These are phyloP conservation scores for Nilaparvata lugens DNA, from an alignment of 1,140 invertebrate species.

Conservation along the genomic window DNA sequence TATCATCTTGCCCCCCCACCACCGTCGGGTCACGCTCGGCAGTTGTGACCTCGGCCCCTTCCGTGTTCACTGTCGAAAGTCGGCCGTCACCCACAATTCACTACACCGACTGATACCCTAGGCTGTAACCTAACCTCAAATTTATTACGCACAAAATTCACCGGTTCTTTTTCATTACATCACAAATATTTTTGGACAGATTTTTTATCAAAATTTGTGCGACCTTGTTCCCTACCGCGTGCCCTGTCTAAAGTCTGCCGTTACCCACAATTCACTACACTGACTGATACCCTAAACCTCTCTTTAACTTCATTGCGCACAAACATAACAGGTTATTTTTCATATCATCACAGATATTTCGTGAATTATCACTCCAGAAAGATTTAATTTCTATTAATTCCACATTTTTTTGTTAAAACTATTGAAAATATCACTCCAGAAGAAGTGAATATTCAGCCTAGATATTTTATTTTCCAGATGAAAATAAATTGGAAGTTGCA, in stretches of 20 bases:
- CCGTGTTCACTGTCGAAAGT: not conserved
- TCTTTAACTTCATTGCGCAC: not conserved
- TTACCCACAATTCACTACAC: slow-evolving; percentile 9
- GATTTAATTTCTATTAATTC: no score
- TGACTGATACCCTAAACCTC: not conserved
- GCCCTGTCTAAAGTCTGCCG: not conserved
- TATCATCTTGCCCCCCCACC: not conserved
- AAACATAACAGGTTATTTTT: not conserved
- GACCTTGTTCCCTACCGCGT: not conserved
- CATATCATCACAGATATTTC: no score
- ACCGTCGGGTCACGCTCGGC: slow-evolving; percentile 6
- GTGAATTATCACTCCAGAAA: no score
- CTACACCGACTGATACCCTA: slow-evolving; percentile 4
- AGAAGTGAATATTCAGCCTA: no score
- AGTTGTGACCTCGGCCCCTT: slow-evolving; percentile 3
- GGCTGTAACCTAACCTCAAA: not conserved
- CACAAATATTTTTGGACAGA: no score
- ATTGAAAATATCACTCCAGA: no score
- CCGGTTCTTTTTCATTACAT: no score
- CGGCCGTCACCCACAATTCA: slow-evolving; percentile 5
- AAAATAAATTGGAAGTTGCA: no score
- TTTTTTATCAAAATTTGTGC: no score
- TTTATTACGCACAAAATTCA: not conserved
- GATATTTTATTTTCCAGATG: no score
- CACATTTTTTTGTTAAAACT: no score